phyloP scores from a whole-genome alignment of 1,140 invertebrate genomes.

The Ephestia elutella region DNA sequence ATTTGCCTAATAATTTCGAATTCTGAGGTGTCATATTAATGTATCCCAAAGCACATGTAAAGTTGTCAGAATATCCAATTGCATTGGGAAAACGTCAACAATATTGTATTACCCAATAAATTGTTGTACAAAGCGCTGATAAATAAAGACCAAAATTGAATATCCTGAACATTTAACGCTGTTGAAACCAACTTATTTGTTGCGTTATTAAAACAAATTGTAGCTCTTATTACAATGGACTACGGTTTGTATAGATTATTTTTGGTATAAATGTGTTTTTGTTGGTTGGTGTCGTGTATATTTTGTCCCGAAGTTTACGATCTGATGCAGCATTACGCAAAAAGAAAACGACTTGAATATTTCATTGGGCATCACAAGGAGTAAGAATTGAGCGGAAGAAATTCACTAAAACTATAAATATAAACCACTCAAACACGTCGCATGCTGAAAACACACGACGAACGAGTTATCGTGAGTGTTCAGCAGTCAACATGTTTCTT shows the following conservation, averaged over 20 bases:
- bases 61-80: neutral
- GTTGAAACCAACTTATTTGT: slow-evolving; percentile 12
- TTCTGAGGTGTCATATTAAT: neutral
- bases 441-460: too few relatives aligned
- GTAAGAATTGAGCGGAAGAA: slow-evolving; percentile 3
- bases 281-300: slow-evolving; percentile 23
- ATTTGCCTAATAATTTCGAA: too few relatives aligned
- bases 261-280: slow-evolving; percentile 8
- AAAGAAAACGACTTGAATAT: slow-evolving; percentile 28
- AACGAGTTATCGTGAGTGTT: too few relatives aligned
- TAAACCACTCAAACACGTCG: too few relatives aligned
- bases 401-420: neutral
- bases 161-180: slow-evolving; percentile 38
- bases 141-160: slow-evolving; percentile 43
- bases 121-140: slow-evolving; percentile 20
- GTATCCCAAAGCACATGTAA: neutral
- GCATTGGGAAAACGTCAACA: slow-evolving; percentile 5
- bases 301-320: slow-evolving; percentile 41
- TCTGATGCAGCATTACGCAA: slow-evolving; percentile 31
- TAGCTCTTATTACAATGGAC: slow-evolving; percentile 3
- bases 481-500: too few relatives aligned
- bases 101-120: slow-evolving; percentile 36
- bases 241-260: slow-evolving; percentile 1
- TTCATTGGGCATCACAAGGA: slow-evolving; percentile 23
- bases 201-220: neutral